Evolutionary conservation across 2,113 vertebrate species (phyloP).

Genomic region (Pantherophis guttatus): DNA sequence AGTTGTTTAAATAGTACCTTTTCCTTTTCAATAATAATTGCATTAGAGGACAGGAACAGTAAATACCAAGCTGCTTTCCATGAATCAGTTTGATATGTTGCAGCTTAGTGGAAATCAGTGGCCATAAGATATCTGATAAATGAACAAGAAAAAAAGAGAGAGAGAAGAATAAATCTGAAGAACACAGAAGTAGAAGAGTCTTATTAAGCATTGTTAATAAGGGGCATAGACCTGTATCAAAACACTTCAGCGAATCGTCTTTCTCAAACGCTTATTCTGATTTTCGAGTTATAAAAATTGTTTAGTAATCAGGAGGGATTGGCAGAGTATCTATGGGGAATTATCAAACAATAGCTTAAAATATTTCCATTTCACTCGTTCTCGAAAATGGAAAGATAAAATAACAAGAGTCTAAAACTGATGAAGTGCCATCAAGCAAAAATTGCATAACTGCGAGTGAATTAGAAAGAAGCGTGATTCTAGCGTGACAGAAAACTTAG

Average conservation of each 20-base stretch:
- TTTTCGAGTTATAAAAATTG: background rate
- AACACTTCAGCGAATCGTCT: background rate
- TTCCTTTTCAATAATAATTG: background rate
- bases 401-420: background rate
- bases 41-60: background rate
- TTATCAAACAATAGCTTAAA: background rate
- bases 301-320: background rate
- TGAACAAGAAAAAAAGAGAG: background rate
- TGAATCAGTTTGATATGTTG: background rate
- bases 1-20: background rate
- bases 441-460: background rate
- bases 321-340: too few relatives aligned
- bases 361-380: background rate
- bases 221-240: background rate
- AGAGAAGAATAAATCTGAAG: background rate
- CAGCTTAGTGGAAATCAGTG: background rate
- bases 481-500: background rate
- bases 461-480: background rate
- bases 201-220: background rate
- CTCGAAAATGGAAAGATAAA: background rate
- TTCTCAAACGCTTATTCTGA: background rate
- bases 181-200: background rate
- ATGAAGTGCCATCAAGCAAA: background rate
- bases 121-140: background rate
- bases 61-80: background rate